Conservation (phyloP, 2,888 invertebrate species). For the Dexiosoma caninum region DNA sequence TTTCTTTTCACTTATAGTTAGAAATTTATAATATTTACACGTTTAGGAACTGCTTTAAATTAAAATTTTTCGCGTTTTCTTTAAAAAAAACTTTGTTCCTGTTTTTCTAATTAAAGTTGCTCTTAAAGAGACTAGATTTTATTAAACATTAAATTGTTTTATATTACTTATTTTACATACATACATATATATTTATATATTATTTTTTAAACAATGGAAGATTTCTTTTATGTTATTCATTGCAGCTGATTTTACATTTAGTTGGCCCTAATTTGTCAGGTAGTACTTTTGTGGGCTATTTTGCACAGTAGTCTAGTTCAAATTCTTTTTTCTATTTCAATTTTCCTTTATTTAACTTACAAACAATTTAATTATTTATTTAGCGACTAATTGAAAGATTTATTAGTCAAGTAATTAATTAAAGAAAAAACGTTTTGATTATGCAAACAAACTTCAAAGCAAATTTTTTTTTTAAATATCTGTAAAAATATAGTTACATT, state of each 20-base stretch:
- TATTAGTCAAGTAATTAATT: too few species aligned
- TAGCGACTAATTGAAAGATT: too few species aligned
- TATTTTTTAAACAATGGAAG: constrained; percentile 44
- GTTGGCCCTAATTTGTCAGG: too few species aligned
- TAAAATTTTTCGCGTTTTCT: background rate
- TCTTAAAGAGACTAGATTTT: constrained; percentile 65
- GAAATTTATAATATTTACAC: constrained; percentile 34
- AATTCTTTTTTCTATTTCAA: too few species aligned
- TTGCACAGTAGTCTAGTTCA: too few species aligned
- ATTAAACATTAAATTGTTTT: constrained; percentile 28
- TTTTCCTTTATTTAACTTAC: too few species aligned
- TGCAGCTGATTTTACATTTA: constrained; percentile 29
- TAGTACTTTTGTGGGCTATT: too few species aligned
- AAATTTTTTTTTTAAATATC: too few species aligned
- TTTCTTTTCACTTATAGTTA: constrained; percentile 2
- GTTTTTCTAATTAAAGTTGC: constrained; percentile 34
- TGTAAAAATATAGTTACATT: too few species aligned
- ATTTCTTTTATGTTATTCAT: constrained; percentile 48
- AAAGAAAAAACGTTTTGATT: too few species aligned
- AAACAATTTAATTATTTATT: too few species aligned
- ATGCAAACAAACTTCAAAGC: too few species aligned
- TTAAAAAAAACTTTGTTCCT: constrained; percentile 31
- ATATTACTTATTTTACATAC: background rate
- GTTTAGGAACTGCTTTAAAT: constrained; percentile 33
- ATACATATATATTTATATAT: background rate